Base-by-base conservation (phyloP, 2,888 invertebrate genomes). In the Baronia brevicornis region DNA sequence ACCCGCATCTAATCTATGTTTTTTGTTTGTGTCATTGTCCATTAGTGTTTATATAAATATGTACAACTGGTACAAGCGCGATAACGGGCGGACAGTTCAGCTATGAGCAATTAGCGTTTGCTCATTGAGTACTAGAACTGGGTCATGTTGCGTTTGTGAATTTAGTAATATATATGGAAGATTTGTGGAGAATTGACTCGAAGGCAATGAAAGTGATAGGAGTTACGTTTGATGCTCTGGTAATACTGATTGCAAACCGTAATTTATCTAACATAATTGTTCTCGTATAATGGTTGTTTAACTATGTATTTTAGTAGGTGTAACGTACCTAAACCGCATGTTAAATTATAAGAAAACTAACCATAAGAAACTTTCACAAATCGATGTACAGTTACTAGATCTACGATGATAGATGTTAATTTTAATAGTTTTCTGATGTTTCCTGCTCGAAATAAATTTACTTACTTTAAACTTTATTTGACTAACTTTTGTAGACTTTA, bases 201-300 rank as follows among this genome's bases (percentile, higher is more conserved):
- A 44, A 44, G 19, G 45, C 50, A 7, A 36, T 62, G 17, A 60
- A 55, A 42, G 46, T 59, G 43, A 43, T 70, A 35, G 56, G 65
- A 51, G 46, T 60, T 13, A 52, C 54, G 21, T 34, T 68, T 12
- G 49, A 52, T 36, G 48, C 56, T 37, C 39, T 64, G 59, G 67
- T 70, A 53, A 55, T 36, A 36, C 21, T 31, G 26, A 29, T 14
- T 14, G 30, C 11, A 23, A 27, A 28, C 33, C 36, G 33, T 39
- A 22, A 30, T 35, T 35, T 38, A 31, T 36, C n/a, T n/a, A n/a
- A n/a, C n/a, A n/a, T n/a, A n/a, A n/a, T n/a, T n/a, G n/a, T n/a
- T n/a, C n/a, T n/a, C n/a, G n/a, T n/a, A n/a, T n/a, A n/a, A n/a
- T n/a, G n/a, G n/a, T n/a, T n/a, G n/a, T n/a, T n/a, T n/a, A n/a